Base-by-base conservation (phyloP, 2,113 vertebrate species). In the Pachypanchax playfairii region DNA sequence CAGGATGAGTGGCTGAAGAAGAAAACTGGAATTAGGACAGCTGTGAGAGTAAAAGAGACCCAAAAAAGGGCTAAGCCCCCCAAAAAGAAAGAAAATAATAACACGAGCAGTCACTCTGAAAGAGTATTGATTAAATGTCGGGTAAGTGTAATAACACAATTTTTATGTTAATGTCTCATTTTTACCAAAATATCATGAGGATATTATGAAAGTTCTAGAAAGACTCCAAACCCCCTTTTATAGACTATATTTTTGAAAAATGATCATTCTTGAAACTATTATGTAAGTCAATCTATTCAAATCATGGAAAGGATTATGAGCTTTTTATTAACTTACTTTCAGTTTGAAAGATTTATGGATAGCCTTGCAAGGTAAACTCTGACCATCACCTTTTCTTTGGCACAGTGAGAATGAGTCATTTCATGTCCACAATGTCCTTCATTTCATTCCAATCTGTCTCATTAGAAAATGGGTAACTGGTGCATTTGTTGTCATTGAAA, bases 1-100 rank as follows among this genome's bases (percentile, higher is more conserved):
- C 52, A 60, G 77, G 17, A 15, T 60, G 55, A 51, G 61, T 33
- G 24, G 36, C 42, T 64, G 65, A 21, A 20, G 13, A 69, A 46
- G 47, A 50, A 13, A 20, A 24, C 28, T 44, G 38, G 49, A 72
- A 57, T 63, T 47, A 50, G 1, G 15, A 14, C 36, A 11, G 3
- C 20, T 21, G 29, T 38, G 28, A 54, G 26, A 67, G 46, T 18
- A 65, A 6, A 33, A 36, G 18, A 51, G 33, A 12, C 35, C 6
- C 48, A 46, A 73, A 65, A 28, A 51, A 4, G 47, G 29, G 38
- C 54, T 20, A 53, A 39, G 4, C 15, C 21, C 24, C 25, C 1
- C 41, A 60, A 48, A 66, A 73, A n/a, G n/a, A n/a, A 7, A 25
- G 18, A 26, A n/a, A 61, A 26, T 43, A 20, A 44, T 25, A 38